Conservation (phyloP, 1,140 invertebrate genomes). For the Eriosoma lanigerum region DNA sequence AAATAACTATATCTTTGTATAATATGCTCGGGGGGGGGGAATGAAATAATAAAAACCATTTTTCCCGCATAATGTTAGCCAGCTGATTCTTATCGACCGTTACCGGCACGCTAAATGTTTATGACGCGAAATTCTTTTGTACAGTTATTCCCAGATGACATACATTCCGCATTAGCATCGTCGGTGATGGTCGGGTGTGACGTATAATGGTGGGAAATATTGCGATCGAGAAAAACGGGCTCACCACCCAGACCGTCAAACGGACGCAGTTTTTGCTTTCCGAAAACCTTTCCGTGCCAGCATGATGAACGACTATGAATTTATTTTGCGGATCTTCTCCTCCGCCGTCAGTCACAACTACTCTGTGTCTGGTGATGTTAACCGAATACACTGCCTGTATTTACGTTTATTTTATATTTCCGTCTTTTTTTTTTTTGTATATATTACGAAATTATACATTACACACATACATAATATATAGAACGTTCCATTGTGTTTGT, state of each 20-base stretch:
- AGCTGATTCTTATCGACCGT: background rate
- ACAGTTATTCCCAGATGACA: background rate
- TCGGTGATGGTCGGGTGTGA: background rate
- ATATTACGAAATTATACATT: background rate
- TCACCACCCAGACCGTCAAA: background rate
- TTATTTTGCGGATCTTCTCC: background rate
- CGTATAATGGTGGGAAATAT: background rate
- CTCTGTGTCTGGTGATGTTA: background rate
- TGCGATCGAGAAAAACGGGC: background rate
- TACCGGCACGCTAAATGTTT: background rate
- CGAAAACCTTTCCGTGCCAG: background rate
- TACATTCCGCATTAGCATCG: constrained; percentile 20
- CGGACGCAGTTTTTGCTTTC: background rate
- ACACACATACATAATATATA: background rate
- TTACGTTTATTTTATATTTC: background rate
- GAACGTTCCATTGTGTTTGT: too few relatives aligned
- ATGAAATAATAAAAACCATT: too few relatives aligned
- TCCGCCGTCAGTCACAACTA: background rate
- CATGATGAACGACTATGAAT: background rate
- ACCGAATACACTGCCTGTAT: background rate
- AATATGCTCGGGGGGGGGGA: too few relatives aligned
- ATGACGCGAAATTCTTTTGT: background rate
- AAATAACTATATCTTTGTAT: background rate
- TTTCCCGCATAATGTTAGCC: background rate
- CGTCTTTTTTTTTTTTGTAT: background rate